Evolutionary conservation across 2,888 invertebrate genomes (phyloP).

Genomic region (Aproaerema taeniolella): DNA sequence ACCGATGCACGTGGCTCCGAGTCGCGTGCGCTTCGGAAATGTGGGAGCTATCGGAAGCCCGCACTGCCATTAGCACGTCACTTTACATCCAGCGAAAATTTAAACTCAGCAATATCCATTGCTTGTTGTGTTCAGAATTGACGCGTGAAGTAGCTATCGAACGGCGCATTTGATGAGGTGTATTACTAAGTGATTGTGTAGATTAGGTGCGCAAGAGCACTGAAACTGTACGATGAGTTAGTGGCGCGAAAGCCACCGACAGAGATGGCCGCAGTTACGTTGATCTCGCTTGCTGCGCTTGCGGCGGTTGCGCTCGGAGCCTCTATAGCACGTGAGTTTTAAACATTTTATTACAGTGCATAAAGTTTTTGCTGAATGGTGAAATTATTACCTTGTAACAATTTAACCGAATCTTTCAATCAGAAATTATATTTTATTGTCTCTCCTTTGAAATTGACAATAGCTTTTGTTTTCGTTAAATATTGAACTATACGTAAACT

Average conservation of each 20-base stretch:
- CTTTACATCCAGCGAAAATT: not conserved
- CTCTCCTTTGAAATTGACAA: no score
- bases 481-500: no score
- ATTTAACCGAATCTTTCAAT: no score
- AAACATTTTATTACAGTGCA: not conserved
- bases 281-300: conserved; percentile 51
- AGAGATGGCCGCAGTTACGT: conserved; percentile 62
- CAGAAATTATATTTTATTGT: no score
- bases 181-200: no score
- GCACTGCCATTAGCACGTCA: conserved; percentile 36
- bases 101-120: conserved; percentile 22
- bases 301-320: conserved; percentile 63
- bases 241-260: conserved; percentile 57
- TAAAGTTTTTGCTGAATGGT: no score
- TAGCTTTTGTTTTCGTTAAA: no score
- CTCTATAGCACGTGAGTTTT: conserved; percentile 32
- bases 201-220: conserved; percentile 5
- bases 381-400: no score
- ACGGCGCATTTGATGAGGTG: no score
- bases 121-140: not conserved
- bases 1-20: conserved; percentile 28
- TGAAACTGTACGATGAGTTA: conserved; percentile 24
- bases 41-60: conserved; percentile 53
- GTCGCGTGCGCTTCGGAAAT: conserved; percentile 50
- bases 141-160: no score